Base-by-base conservation (phyloP, 1,140 invertebrate species). In the Saccostrea glomerata region DNA sequence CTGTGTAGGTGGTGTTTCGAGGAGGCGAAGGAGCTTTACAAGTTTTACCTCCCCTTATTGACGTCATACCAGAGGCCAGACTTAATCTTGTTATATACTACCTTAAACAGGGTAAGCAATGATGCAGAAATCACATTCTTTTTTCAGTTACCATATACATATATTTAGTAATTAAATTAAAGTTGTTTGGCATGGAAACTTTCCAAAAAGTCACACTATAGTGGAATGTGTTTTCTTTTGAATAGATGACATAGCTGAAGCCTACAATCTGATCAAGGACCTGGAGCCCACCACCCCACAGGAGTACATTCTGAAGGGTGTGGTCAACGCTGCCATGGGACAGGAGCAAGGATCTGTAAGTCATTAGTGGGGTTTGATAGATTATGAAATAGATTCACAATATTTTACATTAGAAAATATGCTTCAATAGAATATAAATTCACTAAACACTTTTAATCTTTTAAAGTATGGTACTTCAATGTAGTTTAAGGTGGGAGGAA, bases 31-130 rank as follows among this genome's bases (percentile, higher is more conserved):
- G 98, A 15, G 98, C 99, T 6, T 95, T 99, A 55, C 96, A 98
- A 96, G 96, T 98, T 20, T 95, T 99, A 66, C 98, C 99, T 0
- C 97, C 97, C 54, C 95, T 99, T 23, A 97, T 99, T 4, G 98
- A 99, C 95, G 97, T 99, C 0, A 97, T 99, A 87, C 98, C 98
- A 13, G 99, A 99, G 96, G 99, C 99, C 7, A 96, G 98, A 86
- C 95, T 99, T 0, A 99, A 99, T 96, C 96, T 99, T 63, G 98
- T 99, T 4, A 98, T 99, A 83, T 98, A 99, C 95, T 97, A 99
- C 94, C 96, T 99, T 17, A 97, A 97, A 92, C 97, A 98, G 94
- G 96, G 97, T 97, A 84, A 54, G 40, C 23, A 55, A 23, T n/a
- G 17, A 63, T 63, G 58, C 13, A 60, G 13, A 13, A 1, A 60